phyloP scores from a whole-genome alignment of 2,113 vertebrate genomes.

The Eudorcas thomsonii region DNA sequence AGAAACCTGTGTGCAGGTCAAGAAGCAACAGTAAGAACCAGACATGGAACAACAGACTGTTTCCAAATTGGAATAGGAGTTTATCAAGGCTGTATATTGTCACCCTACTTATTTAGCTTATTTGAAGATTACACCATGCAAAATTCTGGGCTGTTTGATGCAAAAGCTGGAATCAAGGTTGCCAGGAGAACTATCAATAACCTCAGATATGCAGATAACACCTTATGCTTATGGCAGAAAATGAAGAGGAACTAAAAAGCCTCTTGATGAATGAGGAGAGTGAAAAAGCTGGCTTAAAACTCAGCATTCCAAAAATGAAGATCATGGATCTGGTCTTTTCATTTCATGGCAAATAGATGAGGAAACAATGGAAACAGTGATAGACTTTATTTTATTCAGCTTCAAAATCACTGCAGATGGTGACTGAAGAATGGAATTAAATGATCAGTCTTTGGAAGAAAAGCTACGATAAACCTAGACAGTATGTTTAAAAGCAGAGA shows the following conservation, averaged over 20 bases:
- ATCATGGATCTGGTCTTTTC: neutral
- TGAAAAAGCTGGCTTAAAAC: neutral
- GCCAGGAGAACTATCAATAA: neutral
- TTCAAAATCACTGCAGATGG: neutral
- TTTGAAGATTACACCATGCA: neutral
- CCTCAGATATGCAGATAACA: neutral
- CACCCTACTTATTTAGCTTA: neutral
- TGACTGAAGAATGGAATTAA: neutral
- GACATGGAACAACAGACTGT: neutral
- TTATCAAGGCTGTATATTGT: neutral
- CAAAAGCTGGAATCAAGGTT: neutral
- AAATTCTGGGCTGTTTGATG: neutral
- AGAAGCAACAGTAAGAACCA: neutral
- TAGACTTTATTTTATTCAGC: neutral
- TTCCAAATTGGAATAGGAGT: neutral
- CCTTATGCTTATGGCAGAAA: neutral
- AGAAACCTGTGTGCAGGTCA: neutral
- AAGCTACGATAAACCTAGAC: neutral
- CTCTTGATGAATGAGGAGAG: neutral
- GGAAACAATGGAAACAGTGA: neutral
- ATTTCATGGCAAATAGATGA: neutral
- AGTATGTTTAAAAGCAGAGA: neutral
- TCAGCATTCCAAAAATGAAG: neutral
- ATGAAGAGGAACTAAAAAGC: neutral
- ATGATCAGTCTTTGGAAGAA: neutral